Evolutionary conservation across 2,113 vertebrate species (phyloP).

Genomic region (Callipepla californica): DNA sequence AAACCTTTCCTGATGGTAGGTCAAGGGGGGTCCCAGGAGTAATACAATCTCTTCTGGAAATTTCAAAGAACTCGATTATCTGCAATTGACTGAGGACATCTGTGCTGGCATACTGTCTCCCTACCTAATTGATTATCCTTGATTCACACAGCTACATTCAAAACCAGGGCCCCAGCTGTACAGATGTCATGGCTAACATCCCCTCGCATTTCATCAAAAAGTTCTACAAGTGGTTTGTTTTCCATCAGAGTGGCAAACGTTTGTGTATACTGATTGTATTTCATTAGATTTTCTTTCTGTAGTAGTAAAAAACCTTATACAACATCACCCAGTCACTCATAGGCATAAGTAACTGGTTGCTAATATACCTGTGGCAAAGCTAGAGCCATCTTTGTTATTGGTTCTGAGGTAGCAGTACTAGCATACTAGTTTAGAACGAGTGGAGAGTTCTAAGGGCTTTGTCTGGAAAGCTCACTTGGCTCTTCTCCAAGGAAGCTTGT

Average conservation of each 20-base stretch:
- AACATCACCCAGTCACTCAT: neutral
- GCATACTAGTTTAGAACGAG: neutral
- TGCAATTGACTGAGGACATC: conserved; percentile 72
- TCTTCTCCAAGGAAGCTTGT: fast-evolving
- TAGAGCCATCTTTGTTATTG: neutral
- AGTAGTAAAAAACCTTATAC: neutral
- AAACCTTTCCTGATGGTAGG: conserved; percentile 54
- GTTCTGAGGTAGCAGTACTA: neutral
- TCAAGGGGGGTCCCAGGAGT: conserved; percentile 59
- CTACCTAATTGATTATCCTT: conserved; percentile 69
- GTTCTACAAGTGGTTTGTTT: conserved; percentile 53
- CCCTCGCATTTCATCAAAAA: neutral
- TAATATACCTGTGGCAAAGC: neutral
- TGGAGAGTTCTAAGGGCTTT: neutral
- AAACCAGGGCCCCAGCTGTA: conserved; percentile 55
- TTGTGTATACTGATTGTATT: fast-evolving
- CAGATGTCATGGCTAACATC: conserved; percentile 54
- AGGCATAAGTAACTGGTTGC: neutral
- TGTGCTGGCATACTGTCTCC: conserved; percentile 68
- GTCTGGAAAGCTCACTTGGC: neutral
- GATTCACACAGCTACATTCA: conserved; percentile 23
- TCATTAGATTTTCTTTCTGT: neutral
- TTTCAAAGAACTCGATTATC: conserved; percentile 67
- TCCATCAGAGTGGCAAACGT: neutral
- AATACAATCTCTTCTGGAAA: conserved; percentile 67